Conservation (phyloP, 2,797 vertebrate species). For the Tokudaia muenninki region DNA sequence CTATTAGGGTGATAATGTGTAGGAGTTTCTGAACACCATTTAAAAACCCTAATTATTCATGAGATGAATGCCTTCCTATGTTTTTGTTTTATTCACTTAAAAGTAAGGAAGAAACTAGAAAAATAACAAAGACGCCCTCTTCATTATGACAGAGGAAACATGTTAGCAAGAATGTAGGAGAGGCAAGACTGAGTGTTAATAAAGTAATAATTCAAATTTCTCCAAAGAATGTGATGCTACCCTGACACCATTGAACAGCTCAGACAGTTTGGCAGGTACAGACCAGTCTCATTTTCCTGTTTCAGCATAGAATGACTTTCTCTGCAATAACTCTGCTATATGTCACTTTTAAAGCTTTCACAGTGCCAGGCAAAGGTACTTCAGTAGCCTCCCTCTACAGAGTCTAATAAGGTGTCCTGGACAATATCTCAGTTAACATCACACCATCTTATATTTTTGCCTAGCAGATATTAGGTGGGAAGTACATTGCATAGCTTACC, state of each 20-base stretch:
- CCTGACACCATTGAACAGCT: neutral
- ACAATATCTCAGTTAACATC: neutral
- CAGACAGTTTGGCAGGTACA: neutral
- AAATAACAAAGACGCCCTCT: neutral
- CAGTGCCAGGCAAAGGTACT: neutral
- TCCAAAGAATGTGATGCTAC: neutral
- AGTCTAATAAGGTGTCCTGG: neutral
- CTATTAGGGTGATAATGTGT: neutral
- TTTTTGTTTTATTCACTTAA: neutral
- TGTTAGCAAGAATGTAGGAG: neutral
- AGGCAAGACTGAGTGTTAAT: neutral
- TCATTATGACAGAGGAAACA: slow-evolving; percentile 16
- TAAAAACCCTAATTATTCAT: neutral
- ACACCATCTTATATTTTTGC: neutral
- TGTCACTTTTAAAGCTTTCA: neutral
- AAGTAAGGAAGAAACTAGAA: neutral
- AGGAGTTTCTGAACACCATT: neutral
- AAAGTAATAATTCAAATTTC: neutral
- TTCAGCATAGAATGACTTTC: neutral
- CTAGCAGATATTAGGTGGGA: neutral
- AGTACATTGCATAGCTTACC: neutral
- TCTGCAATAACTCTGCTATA: neutral
- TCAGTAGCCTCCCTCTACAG: neutral
- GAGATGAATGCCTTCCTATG: neutral
- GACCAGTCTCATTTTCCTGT: neutral